Conservation (phyloP, 2,113 vertebrate species). For the Connochaetes taurinus region DNA sequence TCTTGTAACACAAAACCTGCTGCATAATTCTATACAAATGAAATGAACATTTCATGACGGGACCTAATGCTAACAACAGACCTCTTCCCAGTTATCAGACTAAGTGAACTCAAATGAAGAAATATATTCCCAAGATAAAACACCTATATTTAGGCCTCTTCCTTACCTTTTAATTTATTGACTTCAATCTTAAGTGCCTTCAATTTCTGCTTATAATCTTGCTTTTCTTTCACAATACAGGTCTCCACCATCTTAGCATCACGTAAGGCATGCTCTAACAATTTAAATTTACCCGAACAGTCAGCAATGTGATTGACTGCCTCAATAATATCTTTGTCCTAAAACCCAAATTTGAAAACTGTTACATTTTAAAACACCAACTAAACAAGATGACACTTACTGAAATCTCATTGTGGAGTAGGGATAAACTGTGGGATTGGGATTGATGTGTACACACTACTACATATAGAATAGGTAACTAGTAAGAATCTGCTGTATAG, state of each 20-base stretch:
- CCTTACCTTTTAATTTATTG: constrained; percentile 83
- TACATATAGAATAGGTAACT: neutral
- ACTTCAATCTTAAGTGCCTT: constrained; percentile 77
- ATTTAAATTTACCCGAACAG: constrained; percentile 80
- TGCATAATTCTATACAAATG: neutral
- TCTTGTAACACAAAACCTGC: neutral
- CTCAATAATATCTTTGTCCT: constrained; percentile 88
- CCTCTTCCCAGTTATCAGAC: neutral
- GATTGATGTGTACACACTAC: neutral
- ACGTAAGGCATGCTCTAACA: constrained; percentile 75
- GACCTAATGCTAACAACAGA: neutral
- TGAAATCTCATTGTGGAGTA: neutral
- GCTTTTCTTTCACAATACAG: constrained; percentile 79
- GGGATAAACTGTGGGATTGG: neutral
- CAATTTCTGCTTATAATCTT: constrained; percentile 79
- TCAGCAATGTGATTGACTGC: constrained; percentile 83
- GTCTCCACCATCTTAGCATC: constrained; percentile 75
- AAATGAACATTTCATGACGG: neutral
- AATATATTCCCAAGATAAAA: neutral
- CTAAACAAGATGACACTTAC: neutral
- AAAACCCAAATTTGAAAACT: neutral
- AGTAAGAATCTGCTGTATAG: neutral
- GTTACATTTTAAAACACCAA: neutral
- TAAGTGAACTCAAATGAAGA: neutral
- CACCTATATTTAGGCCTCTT: neutral